Evolutionary conservation across 2,888 invertebrate species (phyloP), one percentile per base, ranked within the genome.

Genomic region (Anthophora plumipes): DNA sequence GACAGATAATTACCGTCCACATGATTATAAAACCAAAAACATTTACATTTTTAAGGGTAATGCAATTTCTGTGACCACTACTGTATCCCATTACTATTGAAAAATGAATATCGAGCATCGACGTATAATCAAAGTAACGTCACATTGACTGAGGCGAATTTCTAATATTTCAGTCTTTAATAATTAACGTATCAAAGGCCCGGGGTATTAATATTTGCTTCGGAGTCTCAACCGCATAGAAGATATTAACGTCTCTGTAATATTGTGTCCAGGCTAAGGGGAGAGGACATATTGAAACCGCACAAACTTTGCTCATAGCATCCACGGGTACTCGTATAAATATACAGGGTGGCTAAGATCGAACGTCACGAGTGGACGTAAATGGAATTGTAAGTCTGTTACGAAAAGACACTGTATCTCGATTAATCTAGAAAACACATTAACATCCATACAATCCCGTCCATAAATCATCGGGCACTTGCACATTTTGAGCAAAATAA

Each of bases 221-320:
- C 85, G 74, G 83, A 90, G 90, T 90, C 89, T 88, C 83, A 84
- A 92, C 91, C 89, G 87, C 91, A 90, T 84, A 82, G 92, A 90
- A 91, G 92, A 93, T 93, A 93, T 92, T 92, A 93, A 91, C 91
- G 89, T 91, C 89, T 89, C 78, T 77, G 91, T 92, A 90, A 92
- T 93, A 92, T 92, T 92, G 87, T 92, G 88, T 92, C 93, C 92
- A 92, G 89, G 87, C 89, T 84, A 80, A 80, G 77, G 84, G 83
- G 86, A 82, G 88, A 89, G 92, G 90, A 91, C 91, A 91, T 91
- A 92, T 91, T 91, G 92, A 93, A 93, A 93, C 93, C 92, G 90
- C 93, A 92, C 85, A 89, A 93, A 93, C 92, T 93, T 93, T 92
- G 89, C 90, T 92, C 92, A 91, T 92, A 92, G 89, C 86, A 85